Percentiles rank a stretch among this genome's conserved stretches.
Conservation (phyloP, 30 jellyfish, hydroid and myxozoan genomes). For the Cassiopea andromeda region DNA sequence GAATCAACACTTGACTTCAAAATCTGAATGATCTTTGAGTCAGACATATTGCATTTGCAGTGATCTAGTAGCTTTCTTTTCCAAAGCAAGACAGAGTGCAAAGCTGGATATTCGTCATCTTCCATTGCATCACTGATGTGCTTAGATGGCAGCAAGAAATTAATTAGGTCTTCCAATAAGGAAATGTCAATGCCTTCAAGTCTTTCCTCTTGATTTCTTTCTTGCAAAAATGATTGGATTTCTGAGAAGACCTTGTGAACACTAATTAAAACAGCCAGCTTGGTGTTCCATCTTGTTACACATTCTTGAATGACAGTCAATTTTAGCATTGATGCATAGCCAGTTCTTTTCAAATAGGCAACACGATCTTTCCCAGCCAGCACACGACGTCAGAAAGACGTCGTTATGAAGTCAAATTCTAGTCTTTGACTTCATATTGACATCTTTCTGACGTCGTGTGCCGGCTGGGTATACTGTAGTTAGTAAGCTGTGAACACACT, state of each 20-base stretch:
- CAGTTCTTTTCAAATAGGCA: not conserved
- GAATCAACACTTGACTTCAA: not conserved
- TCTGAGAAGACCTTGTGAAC: not conserved
- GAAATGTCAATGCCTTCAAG: not conserved
- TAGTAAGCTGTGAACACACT: not conserved
- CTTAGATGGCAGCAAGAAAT: not conserved
- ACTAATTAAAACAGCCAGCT: not conserved
- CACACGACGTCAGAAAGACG: too few relatives aligned
- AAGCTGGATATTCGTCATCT: not conserved
- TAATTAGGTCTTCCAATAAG: not conserved
- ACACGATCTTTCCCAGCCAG: too few relatives aligned
- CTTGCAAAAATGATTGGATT: not conserved
- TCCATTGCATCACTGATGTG: not conserved
- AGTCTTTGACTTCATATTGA: too few relatives aligned
- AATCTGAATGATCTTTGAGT: not conserved
- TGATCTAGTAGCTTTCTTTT: not conserved
- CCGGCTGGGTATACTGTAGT: too few relatives aligned
- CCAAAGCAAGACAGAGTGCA: not conserved
- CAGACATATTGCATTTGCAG: not conserved
- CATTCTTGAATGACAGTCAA: not conserved
- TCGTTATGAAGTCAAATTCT: too few relatives aligned
- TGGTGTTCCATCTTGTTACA: not conserved
- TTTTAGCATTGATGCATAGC: not conserved
- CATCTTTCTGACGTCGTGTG: too few relatives aligned
- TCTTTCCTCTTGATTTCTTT: not conserved